These are phyloP conservation scores for Anarrhichthys ocellatus DNA, from an alignment of 2,113 vertebrate species.

Conservation along the genomic window DNA sequence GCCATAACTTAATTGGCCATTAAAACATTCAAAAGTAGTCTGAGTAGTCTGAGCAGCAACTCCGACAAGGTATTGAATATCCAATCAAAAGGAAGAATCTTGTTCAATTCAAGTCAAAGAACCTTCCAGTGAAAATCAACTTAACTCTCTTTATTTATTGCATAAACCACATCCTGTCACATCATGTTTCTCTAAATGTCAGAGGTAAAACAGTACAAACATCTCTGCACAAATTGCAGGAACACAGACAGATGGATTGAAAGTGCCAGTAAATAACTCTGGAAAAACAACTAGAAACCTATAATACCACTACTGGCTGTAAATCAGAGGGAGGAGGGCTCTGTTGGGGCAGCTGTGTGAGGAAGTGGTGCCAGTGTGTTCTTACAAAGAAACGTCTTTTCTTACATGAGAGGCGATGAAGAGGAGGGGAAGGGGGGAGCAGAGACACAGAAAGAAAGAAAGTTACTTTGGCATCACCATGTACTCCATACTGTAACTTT, in stretches of 20 bases:
- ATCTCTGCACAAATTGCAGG: neutral
- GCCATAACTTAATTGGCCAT: constrained; percentile 7
- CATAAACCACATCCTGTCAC: neutral
- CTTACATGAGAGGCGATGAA: constrained; percentile 53
- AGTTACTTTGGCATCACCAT: neutral
- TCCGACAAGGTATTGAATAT: constrained; percentile 14
- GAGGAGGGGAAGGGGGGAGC: constrained; percentile 10
- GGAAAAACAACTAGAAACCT: constrained; percentile 35
- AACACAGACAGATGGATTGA: constrained; percentile 12
- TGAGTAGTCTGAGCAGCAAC: neutral
- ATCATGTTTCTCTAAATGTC: neutral
- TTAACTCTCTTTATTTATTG: neutral
- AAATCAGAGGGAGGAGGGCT: constrained; percentile 49
- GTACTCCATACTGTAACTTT: constrained; percentile 1
- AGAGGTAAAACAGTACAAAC: constrained; percentile 12
- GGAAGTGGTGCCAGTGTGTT: constrained; percentile 62
- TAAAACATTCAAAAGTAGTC: constrained; percentile 15
- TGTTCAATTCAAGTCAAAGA: neutral
- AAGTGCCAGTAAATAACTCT: constrained; percentile 46
- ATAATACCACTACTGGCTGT: constrained; percentile 45
- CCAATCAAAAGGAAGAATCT: neutral
- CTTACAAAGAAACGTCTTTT: constrained; percentile 74
- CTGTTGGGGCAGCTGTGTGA: constrained; percentile 65
- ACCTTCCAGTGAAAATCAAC: constrained; percentile 1
- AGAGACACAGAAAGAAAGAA: constrained; percentile 11